Evolutionary conservation across 2,113 vertebrate genomes (phyloP).

Genomic region (Podarcis cretensis): DNA sequence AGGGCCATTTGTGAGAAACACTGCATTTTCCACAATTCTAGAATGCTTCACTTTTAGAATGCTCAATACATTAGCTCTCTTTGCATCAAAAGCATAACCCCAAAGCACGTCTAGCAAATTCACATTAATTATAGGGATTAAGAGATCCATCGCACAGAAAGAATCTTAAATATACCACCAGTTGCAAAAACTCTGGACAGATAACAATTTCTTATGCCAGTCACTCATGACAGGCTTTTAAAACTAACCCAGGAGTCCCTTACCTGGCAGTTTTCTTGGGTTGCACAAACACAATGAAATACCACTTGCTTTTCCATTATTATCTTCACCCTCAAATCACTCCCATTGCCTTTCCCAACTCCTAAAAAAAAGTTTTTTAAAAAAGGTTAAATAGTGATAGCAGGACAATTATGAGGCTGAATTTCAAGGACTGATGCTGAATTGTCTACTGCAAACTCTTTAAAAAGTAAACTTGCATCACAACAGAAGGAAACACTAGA

Average conservation of each 20-base stretch:
- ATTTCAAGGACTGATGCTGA: background rate
- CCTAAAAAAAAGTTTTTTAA: slow-evolving; percentile 70
- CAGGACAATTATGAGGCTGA: background rate
- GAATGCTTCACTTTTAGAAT: background rate
- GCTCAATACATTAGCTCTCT: background rate
- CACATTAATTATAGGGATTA: background rate
- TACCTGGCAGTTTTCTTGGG: slow-evolving; percentile 86
- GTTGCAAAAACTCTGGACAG: background rate
- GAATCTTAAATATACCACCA: background rate
- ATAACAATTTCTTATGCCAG: background rate
- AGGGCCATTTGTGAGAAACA: background rate
- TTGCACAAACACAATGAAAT: slow-evolving; percentile 83
- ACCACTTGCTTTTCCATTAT: slow-evolving; percentile 78
- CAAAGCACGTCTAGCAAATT: background rate
- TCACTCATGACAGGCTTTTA: background rate
- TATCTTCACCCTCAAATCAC: slow-evolving; percentile 87
- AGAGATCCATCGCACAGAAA: background rate
- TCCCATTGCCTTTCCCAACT: slow-evolving; percentile 88
- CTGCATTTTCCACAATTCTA: background rate
- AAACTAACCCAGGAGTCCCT: slow-evolving; percentile 20
- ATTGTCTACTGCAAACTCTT: background rate
- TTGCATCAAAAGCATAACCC: background rate
- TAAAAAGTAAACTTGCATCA: background rate
- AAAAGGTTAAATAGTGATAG: background rate
- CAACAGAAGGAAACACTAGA: background rate